A percentile compares a stretch with the other conserved stretches of the same genome.
Conservation (phyloP, 1,140 invertebrate genomes). For the Leptestheria dahalacensis region DNA sequence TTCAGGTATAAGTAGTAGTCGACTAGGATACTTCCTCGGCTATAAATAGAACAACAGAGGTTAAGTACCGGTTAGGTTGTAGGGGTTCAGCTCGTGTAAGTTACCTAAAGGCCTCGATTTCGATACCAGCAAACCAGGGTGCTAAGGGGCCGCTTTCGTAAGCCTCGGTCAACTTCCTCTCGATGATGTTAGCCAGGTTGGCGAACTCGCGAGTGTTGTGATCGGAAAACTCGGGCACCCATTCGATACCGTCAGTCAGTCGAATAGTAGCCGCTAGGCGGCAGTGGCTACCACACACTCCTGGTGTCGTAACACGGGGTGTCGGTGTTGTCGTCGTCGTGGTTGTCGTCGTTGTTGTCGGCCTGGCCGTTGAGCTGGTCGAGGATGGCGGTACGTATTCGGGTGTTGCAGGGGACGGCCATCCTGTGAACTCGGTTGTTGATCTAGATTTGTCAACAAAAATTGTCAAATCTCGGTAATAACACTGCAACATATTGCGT, state of each 20-base stretch:
- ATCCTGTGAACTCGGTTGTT: constrained; percentile 74
- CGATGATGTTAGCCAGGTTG: constrained; percentile 39
- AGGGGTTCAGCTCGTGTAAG: constrained; percentile 13
- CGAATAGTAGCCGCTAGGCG: constrained; percentile 68
- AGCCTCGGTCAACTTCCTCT: constrained; percentile 61
- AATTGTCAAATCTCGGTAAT: constrained; percentile 13
- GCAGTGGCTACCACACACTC: constrained; percentile 56
- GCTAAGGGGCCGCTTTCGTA: constrained; percentile 53
- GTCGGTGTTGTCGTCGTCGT: constrained; percentile 52
- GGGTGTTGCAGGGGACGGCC: constrained; percentile 59
- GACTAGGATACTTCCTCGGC: constrained; percentile 68
- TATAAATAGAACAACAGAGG: constrained; percentile 23
- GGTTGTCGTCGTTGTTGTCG: constrained; percentile 49
- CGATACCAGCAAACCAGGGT: constrained; percentile 67
- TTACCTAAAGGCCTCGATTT: constrained; percentile 69
- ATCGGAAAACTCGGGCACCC: constrained; percentile 69
- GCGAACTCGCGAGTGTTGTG: constrained; percentile 74
- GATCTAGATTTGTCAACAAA: constrained; percentile 36
- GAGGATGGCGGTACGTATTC: constrained; percentile 30
- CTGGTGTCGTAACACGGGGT: constrained; percentile 55
- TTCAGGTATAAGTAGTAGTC: constrained; percentile 72
- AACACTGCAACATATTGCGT: too few relatives aligned
- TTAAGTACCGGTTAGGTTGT: neutral
- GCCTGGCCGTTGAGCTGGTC: constrained; percentile 29
- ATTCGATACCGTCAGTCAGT: constrained; percentile 54